Evolutionary conservation across 2,888 invertebrate genomes (phyloP), one percentile per base, ranked within the genome.

Genomic region (Pachymerium ferrugineum): DNA sequence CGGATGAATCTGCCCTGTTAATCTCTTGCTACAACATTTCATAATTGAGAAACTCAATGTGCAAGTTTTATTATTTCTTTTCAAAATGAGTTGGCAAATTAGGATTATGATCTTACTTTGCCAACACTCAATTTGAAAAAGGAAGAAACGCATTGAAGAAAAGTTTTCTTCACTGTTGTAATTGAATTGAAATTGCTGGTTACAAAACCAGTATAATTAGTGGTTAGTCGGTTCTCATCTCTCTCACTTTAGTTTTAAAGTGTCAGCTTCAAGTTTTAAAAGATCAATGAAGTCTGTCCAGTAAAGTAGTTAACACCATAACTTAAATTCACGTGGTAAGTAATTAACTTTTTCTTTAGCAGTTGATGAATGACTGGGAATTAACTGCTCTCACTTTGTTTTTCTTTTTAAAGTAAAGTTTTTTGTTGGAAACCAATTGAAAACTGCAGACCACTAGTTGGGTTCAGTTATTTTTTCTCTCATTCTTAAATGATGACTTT

Each of bases 31-130:
- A 25, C 62, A 62, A 62, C 62, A 28, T 62, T 62, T 62, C 62
- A 62, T 62, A 62, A 62, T 62, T 62, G 62, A 62, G 62, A 62
- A 62, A 62, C 62, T 62, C 62, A 62, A 62, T 62, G 62, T 4
- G 62, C 62, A 62, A 62, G 28, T 25, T 62, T 25, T 62, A 62
- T 62, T 62, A 62, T 62, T 62, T 28, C 62, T 62, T 62, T 62
- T 62, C 25, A 28, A 62, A 54, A 62, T n/a, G 28, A 62, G 25
- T 62, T 62, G 62, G 62, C 12, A 62, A 62, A 62, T 62, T 62
- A 25, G 62, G 62, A 62, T 62, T 62, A 62, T 62, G 28, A 62
- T 28, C 62, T 62, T 28, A n/a, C n/a, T n/a, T n/a, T n/a, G n/a
- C n/a, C n/a, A n/a, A n/a, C n/a, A n/a, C n/a, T n/a, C n/a, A n/a